These are phyloP conservation scores for Furcula furcula DNA, from an alignment of 2,888 invertebrate genomes.

Conservation along the genomic window DNA sequence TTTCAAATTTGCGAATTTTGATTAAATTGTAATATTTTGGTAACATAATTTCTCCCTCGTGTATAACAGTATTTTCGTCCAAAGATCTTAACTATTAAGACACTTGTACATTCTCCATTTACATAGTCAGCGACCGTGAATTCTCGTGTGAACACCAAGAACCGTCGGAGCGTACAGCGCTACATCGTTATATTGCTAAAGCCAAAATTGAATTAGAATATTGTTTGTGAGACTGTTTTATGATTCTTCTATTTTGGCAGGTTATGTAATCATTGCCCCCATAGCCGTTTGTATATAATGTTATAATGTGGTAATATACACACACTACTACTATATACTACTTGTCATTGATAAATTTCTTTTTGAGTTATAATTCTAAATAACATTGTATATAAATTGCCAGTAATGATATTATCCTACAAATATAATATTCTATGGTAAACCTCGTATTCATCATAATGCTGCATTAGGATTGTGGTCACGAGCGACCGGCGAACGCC, in stretches of 20 bases:
- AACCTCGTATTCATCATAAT: conserved; percentile 27
- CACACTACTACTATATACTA: no score
- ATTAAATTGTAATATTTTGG: background rate
- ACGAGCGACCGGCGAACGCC: conserved; percentile 43
- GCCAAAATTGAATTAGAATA: conserved; percentile 70
- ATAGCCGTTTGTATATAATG: no score
- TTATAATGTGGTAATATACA: no score
- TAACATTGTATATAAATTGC: background rate
- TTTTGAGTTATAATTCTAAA: no score
- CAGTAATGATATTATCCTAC: conserved; percentile 7
- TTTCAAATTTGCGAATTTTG: background rate
- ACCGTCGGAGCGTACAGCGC: conserved; percentile 53
- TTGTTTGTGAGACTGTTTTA: conserved; percentile 18
- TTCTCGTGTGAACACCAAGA: conserved; percentile 72
- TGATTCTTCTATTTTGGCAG: background rate
- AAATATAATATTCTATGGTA: conserved; percentile 8
- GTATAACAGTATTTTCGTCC: conserved; percentile 54
- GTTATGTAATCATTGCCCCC: no score
- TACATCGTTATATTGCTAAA: conserved; percentile 49
- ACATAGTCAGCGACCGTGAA: conserved; percentile 77
- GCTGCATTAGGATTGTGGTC: conserved; percentile 57
- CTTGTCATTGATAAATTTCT: no score
- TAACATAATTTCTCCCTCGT: background rate
- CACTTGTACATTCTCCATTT: conserved; percentile 62
- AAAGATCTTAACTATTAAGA: conserved; percentile 54